Evolutionary conservation across 2,797 vertebrate species (phyloP), one percentile per base, ranked within the genome.

Genomic region (Mareca strepera): DNA sequence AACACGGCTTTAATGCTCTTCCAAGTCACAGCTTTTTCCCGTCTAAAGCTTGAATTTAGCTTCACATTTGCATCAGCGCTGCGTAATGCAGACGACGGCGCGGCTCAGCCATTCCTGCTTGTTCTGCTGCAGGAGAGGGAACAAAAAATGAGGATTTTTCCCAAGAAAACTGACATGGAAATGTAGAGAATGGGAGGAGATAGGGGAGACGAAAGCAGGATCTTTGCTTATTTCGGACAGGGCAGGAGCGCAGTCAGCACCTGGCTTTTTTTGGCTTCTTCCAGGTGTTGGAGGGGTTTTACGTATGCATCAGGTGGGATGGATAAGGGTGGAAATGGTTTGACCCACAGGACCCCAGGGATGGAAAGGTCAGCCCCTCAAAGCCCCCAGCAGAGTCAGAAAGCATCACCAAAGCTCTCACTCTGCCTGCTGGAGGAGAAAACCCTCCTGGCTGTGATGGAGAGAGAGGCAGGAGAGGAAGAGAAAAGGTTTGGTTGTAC

Each of bases 61-160:
- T 77, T 89, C 50, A 11, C 8, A 50, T 39, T 62, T 37, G 43
- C 39, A 64, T 56, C 73, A 64, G 48, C 26, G 41, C 25, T 5
- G 17, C 11, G 33, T 35, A 64, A 78, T 1, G 1, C 43, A 62
- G 46, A 58, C 0, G 0, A 63, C 0, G 63, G 22, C 3, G 12
- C 29, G 33, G 46, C 58, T 55, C 78, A 33, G 23, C 48, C 18
- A 48, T 33, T 48, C 44, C 2, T 26, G 64, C 44, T 44, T 44
- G 26, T 22, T 58, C 58, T 16, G 55, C 41, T 1, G 46, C 72
- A 35, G 41, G 72, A 60, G 14, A 80, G 41, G 46, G 0, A 6
- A 75, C 6, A 21, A 52, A 52, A 52, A 66, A 23, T 10, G 17
- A 15, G 58, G 6, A 2, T 11, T 73, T 66, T 10, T 33, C 68